Evolutionary conservation across 1,140 invertebrate genomes (phyloP), one percentile per base, ranked within the genome.

Genomic region (Ceratitis capitata): DNA sequence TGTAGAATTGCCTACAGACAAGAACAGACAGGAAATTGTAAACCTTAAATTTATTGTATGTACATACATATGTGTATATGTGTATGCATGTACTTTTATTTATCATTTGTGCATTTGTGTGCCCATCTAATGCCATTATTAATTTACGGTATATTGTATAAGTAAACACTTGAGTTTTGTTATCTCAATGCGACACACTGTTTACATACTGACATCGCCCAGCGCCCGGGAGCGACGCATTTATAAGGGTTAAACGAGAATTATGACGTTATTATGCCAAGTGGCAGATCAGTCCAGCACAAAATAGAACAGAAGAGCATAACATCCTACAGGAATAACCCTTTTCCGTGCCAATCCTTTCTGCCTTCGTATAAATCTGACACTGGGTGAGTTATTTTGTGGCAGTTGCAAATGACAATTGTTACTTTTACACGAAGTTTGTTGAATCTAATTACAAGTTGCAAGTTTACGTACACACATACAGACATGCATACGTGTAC

Each of bases 331-430:
- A 23, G 64, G 16, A 42, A 1, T 19, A 42, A 42, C 64, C 16
- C 64, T 23, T 61, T 19, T 3, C 64, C 9, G 9, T 16, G 35
- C 64, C 10, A 5, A 19, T 19, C 16, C 12, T n/a, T 7, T 47
- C 7, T 47, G 45, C 45, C n/a, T 47, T 0, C 4, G 26, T 58
- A 58, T 26, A 56, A 61, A 3, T 3, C 58, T 26, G 45, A 5
- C 45, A 12, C 23, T 26, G 56, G 6, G 23, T 19, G 56, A 64
- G 9, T 3, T 19, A 23, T 19, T 47, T 45, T 42, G 69, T 78
- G 69, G 45, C 69, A 78, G 69, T 78, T 78, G 69, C 69, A 26
- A 78, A 78, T 45, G 69, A 78, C 69, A 23, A 78, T 78, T 78
- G 39, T 78, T 39, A 78, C 39, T 78, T 78, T 78, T 78, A 78